phyloP scores from a whole-genome alignment of 2,797 vertebrate species.

The Phaenicophaeus curvirostris region DNA sequence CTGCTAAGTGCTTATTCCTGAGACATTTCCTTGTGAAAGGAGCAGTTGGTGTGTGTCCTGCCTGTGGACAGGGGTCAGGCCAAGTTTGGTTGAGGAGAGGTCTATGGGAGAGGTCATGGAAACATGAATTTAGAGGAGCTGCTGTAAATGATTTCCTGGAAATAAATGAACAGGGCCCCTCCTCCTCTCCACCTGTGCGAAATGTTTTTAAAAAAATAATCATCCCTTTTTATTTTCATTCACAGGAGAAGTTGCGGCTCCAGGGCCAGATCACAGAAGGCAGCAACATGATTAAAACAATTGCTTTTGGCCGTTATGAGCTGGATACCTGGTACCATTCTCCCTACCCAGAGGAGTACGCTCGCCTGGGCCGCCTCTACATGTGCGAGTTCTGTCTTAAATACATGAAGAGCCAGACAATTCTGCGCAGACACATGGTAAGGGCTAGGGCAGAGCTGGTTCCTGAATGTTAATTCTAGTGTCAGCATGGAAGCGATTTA shows the following conservation, averaged over 20 bases:
- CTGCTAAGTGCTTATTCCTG: not conserved
- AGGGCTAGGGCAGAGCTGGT: not conserved
- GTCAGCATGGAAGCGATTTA: not conserved
- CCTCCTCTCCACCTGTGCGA: not conserved
- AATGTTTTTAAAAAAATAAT: not conserved
- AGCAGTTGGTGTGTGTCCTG: not conserved
- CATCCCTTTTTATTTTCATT: not conserved
- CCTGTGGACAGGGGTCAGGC: not conserved
- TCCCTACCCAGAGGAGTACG: constrained; percentile 95
- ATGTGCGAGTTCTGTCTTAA: constrained; percentile 99
- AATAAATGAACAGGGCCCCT: not conserved
- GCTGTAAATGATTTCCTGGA: not conserved
- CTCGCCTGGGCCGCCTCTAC: constrained; percentile 92
- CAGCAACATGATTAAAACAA: constrained; percentile 97
- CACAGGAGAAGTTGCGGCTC: constrained; percentile 92
- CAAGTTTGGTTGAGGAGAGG: not conserved
- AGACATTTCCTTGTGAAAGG: not conserved
- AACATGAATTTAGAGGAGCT: not conserved
- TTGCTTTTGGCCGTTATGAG: constrained; percentile 92
- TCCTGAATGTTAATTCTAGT: not conserved
- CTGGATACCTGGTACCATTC: constrained; percentile 98
- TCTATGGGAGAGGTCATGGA: not conserved
- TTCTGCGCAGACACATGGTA: constrained; percentile 95
- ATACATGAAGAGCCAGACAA: constrained; percentile 99
- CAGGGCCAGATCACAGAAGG: constrained; percentile 93